Conservation (phyloP, 2,797 vertebrate genomes). For the Synaphobranchus kaupii region DNA sequence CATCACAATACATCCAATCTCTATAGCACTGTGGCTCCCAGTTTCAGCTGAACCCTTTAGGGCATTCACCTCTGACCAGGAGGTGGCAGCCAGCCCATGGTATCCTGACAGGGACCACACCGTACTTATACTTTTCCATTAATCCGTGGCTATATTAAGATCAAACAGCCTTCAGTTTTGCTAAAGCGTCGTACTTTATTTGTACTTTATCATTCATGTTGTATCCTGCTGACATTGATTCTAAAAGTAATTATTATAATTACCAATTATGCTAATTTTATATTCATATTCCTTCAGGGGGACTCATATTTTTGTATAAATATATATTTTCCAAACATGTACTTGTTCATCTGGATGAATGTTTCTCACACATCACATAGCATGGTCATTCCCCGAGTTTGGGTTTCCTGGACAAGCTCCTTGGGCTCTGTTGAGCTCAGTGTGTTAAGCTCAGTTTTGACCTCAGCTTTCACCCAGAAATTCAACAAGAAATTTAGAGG, state of each 20-base stretch:
- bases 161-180: not conserved
- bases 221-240: not conserved
- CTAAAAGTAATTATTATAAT: constrained; percentile 8
- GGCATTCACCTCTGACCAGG: constrained; percentile 45
- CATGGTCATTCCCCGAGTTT: not conserved
- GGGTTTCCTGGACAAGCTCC: not conserved
- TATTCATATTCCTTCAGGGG: not conserved
- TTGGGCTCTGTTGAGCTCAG: not conserved
- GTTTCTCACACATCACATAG: not conserved
- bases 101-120: not conserved
- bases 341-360: not conserved
- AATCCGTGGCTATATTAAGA: not conserved
- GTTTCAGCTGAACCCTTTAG: constrained; percentile 27
- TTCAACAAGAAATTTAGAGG: not conserved
- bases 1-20: constrained; percentile 58
- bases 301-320: not conserved
- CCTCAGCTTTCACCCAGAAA: not conserved
- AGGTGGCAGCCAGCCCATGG: not conserved
- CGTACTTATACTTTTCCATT: not conserved
- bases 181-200: not conserved
- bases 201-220: not conserved
- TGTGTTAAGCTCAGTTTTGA: not conserved
- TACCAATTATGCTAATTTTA: not conserved
- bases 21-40: not conserved
- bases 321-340: not conserved